A percentile compares a stretch with the other conserved stretches of the same genome.
Evolutionary conservation across 2,113 vertebrate genomes (phyloP).

Genomic region (Nibea albiflora): DNA sequence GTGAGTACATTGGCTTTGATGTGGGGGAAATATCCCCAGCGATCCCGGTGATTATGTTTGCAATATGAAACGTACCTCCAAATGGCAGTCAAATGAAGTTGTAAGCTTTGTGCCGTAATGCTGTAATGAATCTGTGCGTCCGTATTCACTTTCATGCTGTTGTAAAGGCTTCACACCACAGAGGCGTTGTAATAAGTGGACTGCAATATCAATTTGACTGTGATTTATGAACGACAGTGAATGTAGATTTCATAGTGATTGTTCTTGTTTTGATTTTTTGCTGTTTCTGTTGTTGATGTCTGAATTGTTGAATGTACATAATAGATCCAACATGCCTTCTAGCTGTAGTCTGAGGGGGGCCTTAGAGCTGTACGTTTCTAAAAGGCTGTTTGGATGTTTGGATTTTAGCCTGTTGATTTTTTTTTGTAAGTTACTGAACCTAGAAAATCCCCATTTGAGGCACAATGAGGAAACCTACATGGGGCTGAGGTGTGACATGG

Average conservation of each 20-base stretch:
- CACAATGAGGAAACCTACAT: not conserved
- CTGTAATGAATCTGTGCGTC: constrained; percentile 25
- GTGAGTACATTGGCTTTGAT: not conserved
- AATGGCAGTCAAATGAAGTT: constrained; percentile 12
- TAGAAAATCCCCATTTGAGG: not conserved
- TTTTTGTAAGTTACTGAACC: constrained; percentile 3
- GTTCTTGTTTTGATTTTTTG: constrained; percentile 5
- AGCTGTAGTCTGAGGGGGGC: not conserved
- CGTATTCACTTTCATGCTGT: constrained; percentile 11
- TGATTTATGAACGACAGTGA: constrained; percentile 29
- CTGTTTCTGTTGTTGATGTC: not conserved
- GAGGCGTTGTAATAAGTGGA: constrained; percentile 27
- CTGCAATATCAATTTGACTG: constrained; percentile 37
- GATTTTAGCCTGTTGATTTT: not conserved
- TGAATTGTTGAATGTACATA: not conserved
- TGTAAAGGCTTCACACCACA: constrained; percentile 14
- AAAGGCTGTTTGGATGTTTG: not conserved
- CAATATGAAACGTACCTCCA: not conserved
- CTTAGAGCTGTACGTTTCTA: not conserved
- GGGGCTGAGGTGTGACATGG: not conserved
- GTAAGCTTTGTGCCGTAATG: constrained; percentile 13
- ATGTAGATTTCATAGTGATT: constrained; percentile 18
- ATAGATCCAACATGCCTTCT: not conserved
- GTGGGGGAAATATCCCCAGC: not conserved
- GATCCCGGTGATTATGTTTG: no score